Evolutionary conservation across 2,113 vertebrate genomes (phyloP), one percentile per base, ranked within the genome.

Genomic region (Notothenia rossii): DNA sequence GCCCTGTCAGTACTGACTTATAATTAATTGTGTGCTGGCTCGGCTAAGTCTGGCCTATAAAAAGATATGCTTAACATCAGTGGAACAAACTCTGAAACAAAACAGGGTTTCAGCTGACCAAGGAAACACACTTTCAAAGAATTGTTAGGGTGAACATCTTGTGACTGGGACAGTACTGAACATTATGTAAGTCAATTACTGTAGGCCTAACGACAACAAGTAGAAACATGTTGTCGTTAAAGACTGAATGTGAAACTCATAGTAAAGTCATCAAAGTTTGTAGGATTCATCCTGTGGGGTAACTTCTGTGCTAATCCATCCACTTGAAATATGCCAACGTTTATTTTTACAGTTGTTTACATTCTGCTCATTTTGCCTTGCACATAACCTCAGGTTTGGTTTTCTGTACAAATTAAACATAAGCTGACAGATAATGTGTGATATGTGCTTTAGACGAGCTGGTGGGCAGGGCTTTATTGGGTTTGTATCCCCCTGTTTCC

Each of bases 11-110:
- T 46, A 11, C 56, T 40, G 72, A 81, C 59, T 81, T 69, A 64
- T 79, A 62, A 90, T 62, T 78, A 75, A 69, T 54, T 82, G 45
- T 59, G 65, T 72, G 72, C 84, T 78, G 65, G 63, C 50, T 48
- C 12, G 12, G 25, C 67, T n/a, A 56, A 70, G 74, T 73, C 51
- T 75, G 82, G 54, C 59, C 53, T 77, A 72, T 55, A 80, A 82
- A 78, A 77, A 69, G 46, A 78, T 6, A 64, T 68, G 75, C 60
- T 69, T 62, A 10, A 50, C 74, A 63, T 79, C 66, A 78, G 58
- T 65, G 68, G 79, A 80, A 63, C 25, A 59, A 75, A 81, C 75
- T 55, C 60, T 54, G 66, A 58, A 79, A 83, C 65, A 80, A 86
- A 86, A 48, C 54, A 77, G 8, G 18, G 69, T 81, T 86, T 76